These are phyloP conservation scores for Ia io DNA, from an alignment of 2,113 vertebrate species.

Conservation along the genomic window DNA sequence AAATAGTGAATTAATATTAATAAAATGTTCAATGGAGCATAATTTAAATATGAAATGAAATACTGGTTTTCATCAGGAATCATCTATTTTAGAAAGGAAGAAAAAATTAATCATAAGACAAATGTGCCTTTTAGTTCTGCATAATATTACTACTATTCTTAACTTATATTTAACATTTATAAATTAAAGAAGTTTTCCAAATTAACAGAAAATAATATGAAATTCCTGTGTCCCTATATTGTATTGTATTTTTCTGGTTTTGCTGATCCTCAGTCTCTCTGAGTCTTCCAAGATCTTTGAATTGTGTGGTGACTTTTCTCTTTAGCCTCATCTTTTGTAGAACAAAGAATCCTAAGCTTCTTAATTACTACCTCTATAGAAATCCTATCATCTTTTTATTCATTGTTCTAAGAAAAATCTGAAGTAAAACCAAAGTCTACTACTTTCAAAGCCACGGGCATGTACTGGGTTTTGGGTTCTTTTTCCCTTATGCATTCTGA, in stretches of 20 bases:
- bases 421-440: background rate
- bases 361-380: background rate
- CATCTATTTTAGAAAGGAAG: background rate
- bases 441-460: background rate
- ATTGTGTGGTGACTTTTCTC: background rate
- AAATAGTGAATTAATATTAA: constrained; percentile 21
- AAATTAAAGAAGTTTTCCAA: background rate
- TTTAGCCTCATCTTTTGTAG: background rate
- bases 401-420: background rate
- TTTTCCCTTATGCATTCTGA: background rate
- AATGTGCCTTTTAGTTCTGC: background rate
- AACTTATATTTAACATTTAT: background rate
- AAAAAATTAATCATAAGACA: background rate
- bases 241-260: background rate
- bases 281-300: background rate
- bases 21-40: background rate
- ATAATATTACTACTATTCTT: background rate
- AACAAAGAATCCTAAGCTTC: background rate
- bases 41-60: constrained; percentile 18
- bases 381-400: background rate
- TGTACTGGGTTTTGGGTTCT: background rate
- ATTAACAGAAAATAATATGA: background rate
- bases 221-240: background rate
- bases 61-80: background rate
- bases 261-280: background rate